Conservation (phyloP, 2,113 vertebrate species). For the Aspiorhynchus laticeps region DNA sequence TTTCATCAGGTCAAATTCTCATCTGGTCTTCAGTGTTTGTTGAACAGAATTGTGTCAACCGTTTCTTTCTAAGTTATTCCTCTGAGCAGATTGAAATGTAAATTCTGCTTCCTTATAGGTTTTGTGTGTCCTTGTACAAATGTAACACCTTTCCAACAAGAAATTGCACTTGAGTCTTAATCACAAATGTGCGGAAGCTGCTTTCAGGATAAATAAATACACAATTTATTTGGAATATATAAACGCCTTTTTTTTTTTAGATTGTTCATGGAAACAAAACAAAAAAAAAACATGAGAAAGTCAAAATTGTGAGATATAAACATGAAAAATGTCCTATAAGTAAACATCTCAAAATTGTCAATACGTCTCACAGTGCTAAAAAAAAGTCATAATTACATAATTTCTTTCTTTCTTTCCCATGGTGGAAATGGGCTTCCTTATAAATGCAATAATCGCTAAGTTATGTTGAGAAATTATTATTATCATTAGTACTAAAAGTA, state of each 20-base stretch:
- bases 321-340: too few species aligned
- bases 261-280: too few species aligned
- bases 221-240: too few species aligned
- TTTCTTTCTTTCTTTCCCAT: too few species aligned
- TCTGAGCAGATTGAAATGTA: conserved; percentile 61
- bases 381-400: too few species aligned
- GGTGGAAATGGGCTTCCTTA: too few species aligned
- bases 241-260: too few species aligned
- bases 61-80: conserved; percentile 52
- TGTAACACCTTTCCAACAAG: not conserved
- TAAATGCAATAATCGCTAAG: not conserved
- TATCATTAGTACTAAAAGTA: not conserved
- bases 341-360: too few species aligned
- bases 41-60: conserved; percentile 26
- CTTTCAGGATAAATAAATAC: too few species aligned
- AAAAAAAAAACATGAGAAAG: too few species aligned
- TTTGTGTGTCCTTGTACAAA: not conserved
- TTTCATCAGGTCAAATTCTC: conserved; percentile 76
- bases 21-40: conserved; percentile 68
- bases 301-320: too few species aligned
- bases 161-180: not conserved
- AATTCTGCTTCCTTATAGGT: conserved; percentile 41
- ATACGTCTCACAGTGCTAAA: too few species aligned
- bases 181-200: not conserved
- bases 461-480: not conserved